These are phyloP conservation scores for Cardiocondyla obscurior DNA, from an alignment of 1,140 invertebrate species.

Conservation along the genomic window DNA sequence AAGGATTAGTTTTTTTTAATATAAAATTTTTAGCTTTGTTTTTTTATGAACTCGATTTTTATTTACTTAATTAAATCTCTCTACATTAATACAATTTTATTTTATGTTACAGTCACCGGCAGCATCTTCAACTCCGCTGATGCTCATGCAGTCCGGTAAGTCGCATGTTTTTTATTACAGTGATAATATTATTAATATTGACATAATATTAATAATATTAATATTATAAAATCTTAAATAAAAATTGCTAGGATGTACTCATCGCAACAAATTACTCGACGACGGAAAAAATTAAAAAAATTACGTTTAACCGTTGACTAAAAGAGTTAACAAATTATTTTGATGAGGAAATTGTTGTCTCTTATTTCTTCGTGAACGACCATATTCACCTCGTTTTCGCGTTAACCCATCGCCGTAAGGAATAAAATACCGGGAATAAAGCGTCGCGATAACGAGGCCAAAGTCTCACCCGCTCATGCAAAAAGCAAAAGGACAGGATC, in stretches of 20 bases:
- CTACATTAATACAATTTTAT: too few relatives aligned
- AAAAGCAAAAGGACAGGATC: slow-evolving; percentile 3
- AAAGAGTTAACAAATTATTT: slow-evolving; percentile 26
- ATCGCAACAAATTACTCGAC: neutral
- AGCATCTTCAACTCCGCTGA: too few relatives aligned
- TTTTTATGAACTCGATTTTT: too few relatives aligned
- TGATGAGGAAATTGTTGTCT: slow-evolving; percentile 31
- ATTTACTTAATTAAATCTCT: too few relatives aligned
- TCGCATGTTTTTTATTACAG: too few relatives aligned
- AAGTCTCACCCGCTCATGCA: neutral
- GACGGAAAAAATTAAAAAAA: neutral
- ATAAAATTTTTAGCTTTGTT: too few relatives aligned
- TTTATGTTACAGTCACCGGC: too few relatives aligned
- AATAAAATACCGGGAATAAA: slow-evolving; percentile 45
- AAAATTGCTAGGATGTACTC: neutral
- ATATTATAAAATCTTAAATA: too few relatives aligned
- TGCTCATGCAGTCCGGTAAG: too few relatives aligned
- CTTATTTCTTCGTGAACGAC: slow-evolving; percentile 37
- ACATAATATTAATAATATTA: too few relatives aligned
- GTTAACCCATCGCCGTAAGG: neutral
- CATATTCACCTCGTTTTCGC: slow-evolving; percentile 32
- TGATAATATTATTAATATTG: too few relatives aligned
- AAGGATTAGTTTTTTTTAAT: too few relatives aligned
- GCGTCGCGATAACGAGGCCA: slow-evolving; percentile 6
- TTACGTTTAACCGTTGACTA: slow-evolving; percentile 8